Percentiles rank a stretch among this genome's conserved stretches.
Evolutionary conservation across 2,888 invertebrate species (phyloP).

Genomic region (Agrotis ipsilon): DNA sequence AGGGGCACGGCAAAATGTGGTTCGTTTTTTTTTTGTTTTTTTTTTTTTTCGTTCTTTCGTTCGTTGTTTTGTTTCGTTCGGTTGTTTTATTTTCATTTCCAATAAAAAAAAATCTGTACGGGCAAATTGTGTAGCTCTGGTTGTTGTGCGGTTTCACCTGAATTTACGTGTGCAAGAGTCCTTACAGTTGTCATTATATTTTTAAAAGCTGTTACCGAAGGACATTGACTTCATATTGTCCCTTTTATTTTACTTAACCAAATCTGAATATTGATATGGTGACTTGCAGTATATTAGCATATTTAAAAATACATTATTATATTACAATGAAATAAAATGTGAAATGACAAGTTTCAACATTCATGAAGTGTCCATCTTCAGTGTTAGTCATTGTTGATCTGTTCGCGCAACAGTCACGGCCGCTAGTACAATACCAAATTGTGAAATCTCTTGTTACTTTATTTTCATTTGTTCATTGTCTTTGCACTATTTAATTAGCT

Average conservation of each 20-base stretch:
- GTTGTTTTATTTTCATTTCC: too few species aligned
- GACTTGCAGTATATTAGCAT: constrained; percentile 21
- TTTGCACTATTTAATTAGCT: constrained; percentile 74
- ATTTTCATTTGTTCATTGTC: constrained; percentile 73
- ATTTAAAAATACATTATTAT: constrained; percentile 28
- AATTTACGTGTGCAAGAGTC: too few species aligned
- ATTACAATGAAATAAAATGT: constrained; percentile 21
- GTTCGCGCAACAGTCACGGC: constrained; percentile 63
- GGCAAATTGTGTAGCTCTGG: too few species aligned
- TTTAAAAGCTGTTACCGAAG: neutral
- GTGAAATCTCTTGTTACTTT: constrained; percentile 73
- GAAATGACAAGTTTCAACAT: constrained; percentile 41
- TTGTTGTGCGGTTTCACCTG: too few species aligned
- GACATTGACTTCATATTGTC: constrained; percentile 22
- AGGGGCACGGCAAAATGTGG: too few species aligned
- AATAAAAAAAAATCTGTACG: too few species aligned
- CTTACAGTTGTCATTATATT: neutral
- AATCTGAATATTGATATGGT: constrained; percentile 11
- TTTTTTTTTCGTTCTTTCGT: too few species aligned
- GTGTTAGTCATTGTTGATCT: constrained; percentile 61
- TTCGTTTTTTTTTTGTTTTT: too few species aligned
- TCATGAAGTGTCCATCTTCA: constrained; percentile 28
- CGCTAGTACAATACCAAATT: constrained; percentile 71
- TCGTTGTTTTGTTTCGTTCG: too few species aligned
- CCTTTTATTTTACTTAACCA: neutral